Evolutionary conservation across 2,888 invertebrate species (phyloP).

Genomic region (Andrena chrysosceles): DNA sequence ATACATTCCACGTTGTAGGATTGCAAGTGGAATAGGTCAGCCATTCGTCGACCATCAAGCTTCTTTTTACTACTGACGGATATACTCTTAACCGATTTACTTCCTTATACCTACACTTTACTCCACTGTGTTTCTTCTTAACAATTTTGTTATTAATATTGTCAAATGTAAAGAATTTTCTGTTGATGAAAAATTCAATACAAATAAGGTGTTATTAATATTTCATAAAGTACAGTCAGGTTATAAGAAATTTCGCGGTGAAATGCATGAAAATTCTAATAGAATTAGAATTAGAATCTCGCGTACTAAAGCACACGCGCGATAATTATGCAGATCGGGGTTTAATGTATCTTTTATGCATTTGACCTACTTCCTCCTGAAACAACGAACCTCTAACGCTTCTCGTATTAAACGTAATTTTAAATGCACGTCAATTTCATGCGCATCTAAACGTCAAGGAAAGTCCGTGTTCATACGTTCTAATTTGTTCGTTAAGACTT

Average conservation of each 20-base stretch:
- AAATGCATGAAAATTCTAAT: slow-evolving; percentile 2
- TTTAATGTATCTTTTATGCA: slow-evolving; percentile 27
- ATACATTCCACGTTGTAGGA: not conserved
- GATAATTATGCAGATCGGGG: slow-evolving; percentile 42
- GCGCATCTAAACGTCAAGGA: not conserved
- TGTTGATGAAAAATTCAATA: too few relatives aligned
- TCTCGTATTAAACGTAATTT: slow-evolving; percentile 11
- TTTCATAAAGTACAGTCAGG: too few relatives aligned
- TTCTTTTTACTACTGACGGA: not conserved
- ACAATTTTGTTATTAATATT: too few relatives aligned
- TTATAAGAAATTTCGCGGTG: not conserved
- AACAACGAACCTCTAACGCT: slow-evolving; percentile 27
- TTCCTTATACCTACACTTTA: too few relatives aligned
- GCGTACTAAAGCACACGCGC: not conserved
- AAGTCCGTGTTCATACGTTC: not conserved
- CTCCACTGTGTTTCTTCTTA: too few relatives aligned
- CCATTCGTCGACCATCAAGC: slow-evolving; percentile 14
- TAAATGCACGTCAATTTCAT: not conserved
- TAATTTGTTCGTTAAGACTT: not conserved
- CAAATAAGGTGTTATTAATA: too few relatives aligned
- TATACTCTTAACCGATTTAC: too few relatives aligned
- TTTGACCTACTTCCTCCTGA: slow-evolving; percentile 13
- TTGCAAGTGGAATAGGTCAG: slow-evolving; percentile 34
- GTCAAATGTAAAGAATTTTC: too few relatives aligned
- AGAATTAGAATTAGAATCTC: not conserved